These are phyloP conservation scores for Drosophila helvetica DNA, from an alignment of 2,888 invertebrate species.

Conservation along the genomic window DNA sequence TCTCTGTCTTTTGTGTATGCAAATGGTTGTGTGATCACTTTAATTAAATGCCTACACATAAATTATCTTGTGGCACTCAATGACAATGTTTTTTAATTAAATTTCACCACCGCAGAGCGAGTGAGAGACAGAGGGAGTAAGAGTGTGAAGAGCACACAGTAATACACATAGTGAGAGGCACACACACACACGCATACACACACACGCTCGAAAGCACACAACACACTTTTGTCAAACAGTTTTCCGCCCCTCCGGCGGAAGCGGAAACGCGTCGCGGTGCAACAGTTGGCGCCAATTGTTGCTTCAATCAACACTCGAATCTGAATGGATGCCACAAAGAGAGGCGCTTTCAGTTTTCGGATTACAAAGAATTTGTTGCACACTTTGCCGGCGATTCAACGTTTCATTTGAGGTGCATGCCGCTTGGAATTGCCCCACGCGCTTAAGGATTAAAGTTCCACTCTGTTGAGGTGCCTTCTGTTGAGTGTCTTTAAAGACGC, in stretches of 20 bases:
- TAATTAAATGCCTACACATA: constrained; percentile 69
- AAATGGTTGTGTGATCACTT: constrained; percentile 69
- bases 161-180: not conserved
- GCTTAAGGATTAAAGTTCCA: not conserved
- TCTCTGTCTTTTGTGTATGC: constrained; percentile 51
- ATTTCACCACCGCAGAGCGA: constrained; percentile 34
- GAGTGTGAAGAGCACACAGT: not conserved
- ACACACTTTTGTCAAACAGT: constrained; percentile 57
- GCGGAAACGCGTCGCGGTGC: constrained; percentile 56
- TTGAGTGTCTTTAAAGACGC: too few relatives aligned
- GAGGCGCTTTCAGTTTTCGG: constrained; percentile 28
- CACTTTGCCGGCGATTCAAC: constrained; percentile 44
- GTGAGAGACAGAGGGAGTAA: too few relatives aligned
- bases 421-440: not conserved
- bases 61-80: constrained; percentile 61
- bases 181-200: constrained; percentile 17
- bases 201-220: constrained; percentile 66
- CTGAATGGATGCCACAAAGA: constrained; percentile 57
- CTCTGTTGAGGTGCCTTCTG: not conserved
- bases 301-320: constrained; percentile 68
- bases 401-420: not conserved
- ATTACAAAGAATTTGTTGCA: constrained; percentile 43
- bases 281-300: constrained; percentile 79
- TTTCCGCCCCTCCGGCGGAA: constrained; percentile 17
- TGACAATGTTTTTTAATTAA: constrained; percentile 71